These are phyloP conservation scores for Pachliopta kotzebuea DNA, from an alignment of 2,888 invertebrate genomes.

Conservation along the genomic window DNA sequence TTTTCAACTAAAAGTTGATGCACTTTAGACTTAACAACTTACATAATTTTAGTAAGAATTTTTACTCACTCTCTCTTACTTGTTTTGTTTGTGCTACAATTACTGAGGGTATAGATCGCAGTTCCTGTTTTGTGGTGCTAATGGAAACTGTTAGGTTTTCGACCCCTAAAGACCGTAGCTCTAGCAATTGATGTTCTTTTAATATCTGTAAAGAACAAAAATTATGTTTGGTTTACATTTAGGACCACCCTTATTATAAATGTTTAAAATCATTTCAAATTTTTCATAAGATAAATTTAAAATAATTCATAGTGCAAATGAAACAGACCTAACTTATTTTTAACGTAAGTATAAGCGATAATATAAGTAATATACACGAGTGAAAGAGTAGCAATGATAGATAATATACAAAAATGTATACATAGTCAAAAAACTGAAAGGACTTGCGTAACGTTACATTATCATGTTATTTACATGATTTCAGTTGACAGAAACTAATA, in stretches of 20 bases:
- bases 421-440: too few relatives aligned
- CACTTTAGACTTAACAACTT: background rate
- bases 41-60: constrained; percentile 3
- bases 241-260: background rate
- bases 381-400: too few relatives aligned
- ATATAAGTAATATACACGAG: too few relatives aligned
- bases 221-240: background rate
- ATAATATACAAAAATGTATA: too few relatives aligned
- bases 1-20: constrained; percentile 5
- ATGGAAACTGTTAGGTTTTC: constrained; percentile 81
- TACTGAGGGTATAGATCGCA: constrained; percentile 80
- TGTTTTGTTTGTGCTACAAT: constrained; percentile 79
- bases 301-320: too few relatives aligned
- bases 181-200: constrained; percentile 73
- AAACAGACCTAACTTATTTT: too few relatives aligned
- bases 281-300: too few relatives aligned
- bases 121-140: constrained; percentile 79
- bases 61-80: constrained; percentile 79
- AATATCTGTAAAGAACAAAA: constrained; percentile 60
- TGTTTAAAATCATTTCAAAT: too few relatives aligned
- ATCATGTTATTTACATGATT: too few relatives aligned
- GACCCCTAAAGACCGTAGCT: constrained; percentile 69
- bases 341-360: too few relatives aligned
- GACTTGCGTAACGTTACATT: too few relatives aligned
- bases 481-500: too few relatives aligned